These are phyloP conservation scores for Rambutsinella grinnellia DNA, from an alignment of 2,888 invertebrate genomes.

Conservation along the genomic window DNA sequence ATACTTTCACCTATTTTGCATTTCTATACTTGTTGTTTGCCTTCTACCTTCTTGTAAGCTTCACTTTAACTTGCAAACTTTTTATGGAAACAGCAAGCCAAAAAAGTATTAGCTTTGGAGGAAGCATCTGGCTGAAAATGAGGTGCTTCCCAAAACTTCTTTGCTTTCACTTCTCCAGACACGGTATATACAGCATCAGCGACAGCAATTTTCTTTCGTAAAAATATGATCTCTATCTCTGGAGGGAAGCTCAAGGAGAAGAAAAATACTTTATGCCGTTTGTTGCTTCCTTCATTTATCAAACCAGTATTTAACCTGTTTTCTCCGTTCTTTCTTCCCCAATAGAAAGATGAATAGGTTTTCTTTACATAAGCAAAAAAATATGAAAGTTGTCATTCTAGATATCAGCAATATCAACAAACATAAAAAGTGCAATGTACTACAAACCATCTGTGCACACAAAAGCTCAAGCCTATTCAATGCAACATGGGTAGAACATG, in stretches of 20 bases:
- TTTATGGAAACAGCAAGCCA: neutral
- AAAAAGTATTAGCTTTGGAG: conserved; percentile 1
- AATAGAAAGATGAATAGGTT: neutral
- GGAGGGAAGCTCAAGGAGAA: neutral
- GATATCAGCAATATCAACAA: conserved; percentile 3
- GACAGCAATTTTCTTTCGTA: neutral
- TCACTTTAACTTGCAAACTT: neutral
- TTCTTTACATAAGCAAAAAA: neutral
- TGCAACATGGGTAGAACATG: neutral
- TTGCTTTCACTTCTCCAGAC: neutral
- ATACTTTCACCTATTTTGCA: neutral
- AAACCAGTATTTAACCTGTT: conserved; percentile 3
- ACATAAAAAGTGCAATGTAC: conserved; percentile 8
- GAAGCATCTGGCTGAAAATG: conserved; percentile 23
- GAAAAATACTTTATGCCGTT: neutral
- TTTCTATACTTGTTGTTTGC: too few relatives aligned
- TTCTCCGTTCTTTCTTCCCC: conserved; percentile 15
- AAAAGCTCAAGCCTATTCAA: neutral
- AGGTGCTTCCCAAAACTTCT: conserved; percentile 24
- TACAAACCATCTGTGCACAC: neutral
- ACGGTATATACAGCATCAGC: neutral
- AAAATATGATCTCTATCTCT: neutral
- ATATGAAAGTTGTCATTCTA: neutral
- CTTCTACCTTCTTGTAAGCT: neutral
- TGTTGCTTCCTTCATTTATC: neutral